phyloP scores from a whole-genome alignment of 2,797 vertebrate species.

The Garrulus glandarius region DNA sequence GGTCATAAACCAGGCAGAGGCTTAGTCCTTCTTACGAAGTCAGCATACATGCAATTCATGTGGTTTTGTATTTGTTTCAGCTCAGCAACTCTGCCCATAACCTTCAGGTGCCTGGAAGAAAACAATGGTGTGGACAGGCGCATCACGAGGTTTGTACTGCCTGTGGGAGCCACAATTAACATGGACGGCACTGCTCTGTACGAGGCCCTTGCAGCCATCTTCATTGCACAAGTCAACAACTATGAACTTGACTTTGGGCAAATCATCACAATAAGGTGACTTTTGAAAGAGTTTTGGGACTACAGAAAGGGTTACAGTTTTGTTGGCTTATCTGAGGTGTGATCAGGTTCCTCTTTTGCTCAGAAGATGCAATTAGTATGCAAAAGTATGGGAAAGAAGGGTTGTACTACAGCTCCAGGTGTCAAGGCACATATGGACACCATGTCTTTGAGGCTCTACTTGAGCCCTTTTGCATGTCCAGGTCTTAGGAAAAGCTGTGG shows the following conservation, averaged over 20 bases:
- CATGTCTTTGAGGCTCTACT: neutral
- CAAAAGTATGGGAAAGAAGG: neutral
- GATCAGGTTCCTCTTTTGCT: neutral
- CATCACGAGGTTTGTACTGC: slow-evolving; percentile 92
- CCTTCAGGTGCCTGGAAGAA: slow-evolving; percentile 94
- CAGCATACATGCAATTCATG: neutral
- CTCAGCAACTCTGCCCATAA: slow-evolving; percentile 95
- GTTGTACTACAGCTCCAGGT: neutral
- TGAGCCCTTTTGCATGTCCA: neutral
- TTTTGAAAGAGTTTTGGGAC: neutral
- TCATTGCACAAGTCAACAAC: slow-evolving; percentile 96
- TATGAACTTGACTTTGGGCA: slow-evolving; percentile 95
- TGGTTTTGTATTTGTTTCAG: slow-evolving; percentile 67
- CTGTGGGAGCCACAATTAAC: slow-evolving; percentile 96
- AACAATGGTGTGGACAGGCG: slow-evolving; percentile 92
- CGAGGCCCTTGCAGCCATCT: slow-evolving; percentile 94
- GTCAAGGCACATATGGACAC: neutral
- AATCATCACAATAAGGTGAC: slow-evolving; percentile 96
- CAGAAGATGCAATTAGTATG: neutral
- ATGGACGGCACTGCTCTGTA: slow-evolving; percentile 97
- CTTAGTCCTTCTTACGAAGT: neutral
- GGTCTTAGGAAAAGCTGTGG: neutral
- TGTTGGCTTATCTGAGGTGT: neutral
- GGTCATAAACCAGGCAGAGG: neutral
- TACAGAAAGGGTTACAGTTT: neutral